These are phyloP conservation scores for Drosophila parthenogenetica DNA, from an alignment of 2,888 invertebrate species.

Conservation along the genomic window DNA sequence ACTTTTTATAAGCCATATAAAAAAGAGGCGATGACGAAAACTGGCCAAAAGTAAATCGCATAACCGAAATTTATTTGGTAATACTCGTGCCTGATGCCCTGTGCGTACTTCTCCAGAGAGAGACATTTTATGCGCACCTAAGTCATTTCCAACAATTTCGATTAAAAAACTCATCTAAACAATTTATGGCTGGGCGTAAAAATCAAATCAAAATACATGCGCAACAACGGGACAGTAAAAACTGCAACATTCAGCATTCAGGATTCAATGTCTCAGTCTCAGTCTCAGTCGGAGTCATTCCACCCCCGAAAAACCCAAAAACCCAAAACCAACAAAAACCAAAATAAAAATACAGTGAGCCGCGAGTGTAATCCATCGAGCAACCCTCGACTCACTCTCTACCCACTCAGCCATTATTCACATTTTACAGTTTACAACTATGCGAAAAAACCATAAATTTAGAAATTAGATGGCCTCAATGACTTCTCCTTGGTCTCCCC, in stretches of 20 bases:
- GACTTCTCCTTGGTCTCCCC: neutral
- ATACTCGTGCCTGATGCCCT: constrained; percentile 41
- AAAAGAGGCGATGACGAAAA: constrained; percentile 53
- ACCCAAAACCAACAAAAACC: too few relatives aligned
- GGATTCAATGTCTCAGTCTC: constrained; percentile 34
- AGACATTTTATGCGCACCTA: constrained; percentile 81
- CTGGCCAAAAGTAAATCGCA: constrained; percentile 64
- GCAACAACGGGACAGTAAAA: constrained; percentile 61
- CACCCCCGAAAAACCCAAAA: too few relatives aligned
- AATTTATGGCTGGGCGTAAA: constrained; percentile 83
- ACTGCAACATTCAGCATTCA: constrained; percentile 81
- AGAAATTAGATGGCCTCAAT: constrained; percentile 62
- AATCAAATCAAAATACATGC: constrained; percentile 83
- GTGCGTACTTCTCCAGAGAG: constrained; percentile 50
- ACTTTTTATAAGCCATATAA: constrained; percentile 80
- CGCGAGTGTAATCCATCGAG: constrained; percentile 16
- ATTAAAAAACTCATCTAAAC: constrained; percentile 84
- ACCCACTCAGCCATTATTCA: constrained; percentile 57
- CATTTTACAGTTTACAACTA: constrained; percentile 83
- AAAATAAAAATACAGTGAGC: too few relatives aligned
- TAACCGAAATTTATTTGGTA: constrained; percentile 68
- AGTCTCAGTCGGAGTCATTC: too few relatives aligned
- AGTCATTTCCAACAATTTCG: constrained; percentile 81
- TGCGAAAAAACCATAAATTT: constrained; percentile 81
- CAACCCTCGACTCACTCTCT: constrained; percentile 40